Base-by-base conservation (phyloP, 2,797 vertebrate genomes). In the Philypnodon macrostomus region DNA sequence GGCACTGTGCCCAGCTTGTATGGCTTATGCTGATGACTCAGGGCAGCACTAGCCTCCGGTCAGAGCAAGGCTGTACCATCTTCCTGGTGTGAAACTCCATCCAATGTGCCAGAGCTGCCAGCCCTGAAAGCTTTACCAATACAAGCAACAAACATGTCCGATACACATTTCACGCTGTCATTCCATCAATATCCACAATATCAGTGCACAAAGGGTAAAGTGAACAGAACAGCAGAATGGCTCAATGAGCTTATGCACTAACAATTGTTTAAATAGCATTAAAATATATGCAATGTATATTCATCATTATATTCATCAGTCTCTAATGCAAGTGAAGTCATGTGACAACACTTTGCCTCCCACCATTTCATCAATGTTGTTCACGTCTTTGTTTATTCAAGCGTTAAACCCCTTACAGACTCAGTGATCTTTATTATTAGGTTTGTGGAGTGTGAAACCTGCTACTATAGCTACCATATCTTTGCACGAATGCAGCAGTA, bases 21-120 rank as follows among this genome's bases (percentile, higher is more conserved):
- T 64, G 66, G 52, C 67, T 77, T 62, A 72, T 75, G 70, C 58
- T 81, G 67, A 64, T 15, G 55, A 75, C 46, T 77, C 63, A 77
- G 67, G 63, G 63, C 49, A 52, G 39, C 64, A 57, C 66, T 65
- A 67, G 73, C 81, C 78, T n/a, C n/a, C n/a, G n/a, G n/a, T n/a
- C n/a, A n/a, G n/a, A n/a, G n/a, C n/a, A n/a, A n/a, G n/a, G n/a
- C n/a, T n/a, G n/a, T n/a, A n/a, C n/a, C n/a, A n/a, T 47, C 67
- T 55, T 72, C 61, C 73, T 45, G 57, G 57, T 75, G 74, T 67
- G 77, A 84, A 65, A 54, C 60, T 52, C n/a, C n/a, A n/a, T n/a
- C n/a, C n/a, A n/a, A n/a, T n/a, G n/a, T n/a, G n/a, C n/a, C 36
- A 47, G 57, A 55, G 50, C 53, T 67, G 73, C 47, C 45, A 67